Evolutionary conservation across 2,797 vertebrate genomes (phyloP).

Genomic region (Trichosurus vulpecula): DNA sequence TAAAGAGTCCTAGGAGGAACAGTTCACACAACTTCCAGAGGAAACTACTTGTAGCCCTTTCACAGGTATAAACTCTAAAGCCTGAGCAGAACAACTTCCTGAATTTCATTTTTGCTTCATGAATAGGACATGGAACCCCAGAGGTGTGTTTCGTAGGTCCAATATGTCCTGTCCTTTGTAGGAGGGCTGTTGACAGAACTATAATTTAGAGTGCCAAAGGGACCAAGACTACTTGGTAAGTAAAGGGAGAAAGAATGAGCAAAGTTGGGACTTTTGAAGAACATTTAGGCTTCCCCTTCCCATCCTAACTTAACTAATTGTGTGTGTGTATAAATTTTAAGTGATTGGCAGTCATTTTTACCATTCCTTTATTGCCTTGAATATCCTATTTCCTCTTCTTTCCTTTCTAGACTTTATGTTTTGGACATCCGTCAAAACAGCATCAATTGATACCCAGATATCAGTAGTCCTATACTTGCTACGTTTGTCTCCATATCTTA

Average conservation of each 20-base stretch:
- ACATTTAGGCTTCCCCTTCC: neutral
- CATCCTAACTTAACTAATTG: neutral
- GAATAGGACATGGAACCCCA: neutral
- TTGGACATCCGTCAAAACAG: neutral
- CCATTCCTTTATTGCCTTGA: neutral
- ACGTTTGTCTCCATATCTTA: neutral
- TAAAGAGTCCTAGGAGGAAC: conserved; percentile 29
- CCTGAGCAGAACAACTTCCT: neutral
- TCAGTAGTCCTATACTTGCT: neutral
- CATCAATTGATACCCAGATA: neutral
- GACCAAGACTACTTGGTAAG: neutral
- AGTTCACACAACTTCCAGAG: neutral
- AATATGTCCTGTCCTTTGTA: neutral
- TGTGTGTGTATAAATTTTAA: neutral
- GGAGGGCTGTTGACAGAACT: neutral
- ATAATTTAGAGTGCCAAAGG: neutral
- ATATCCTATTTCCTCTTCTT: neutral
- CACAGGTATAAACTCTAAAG: neutral
- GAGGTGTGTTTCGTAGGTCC: neutral
- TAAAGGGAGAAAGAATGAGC: neutral
- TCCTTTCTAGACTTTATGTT: neutral
- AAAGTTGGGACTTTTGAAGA: neutral
- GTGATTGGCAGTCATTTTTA: neutral
- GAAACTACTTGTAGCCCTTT: conserved; percentile 12
- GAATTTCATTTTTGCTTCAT: neutral